Evolutionary conservation across 2,797 vertebrate species (phyloP), one percentile per base, ranked within the genome.

Genomic region (Syngnathus acus): DNA sequence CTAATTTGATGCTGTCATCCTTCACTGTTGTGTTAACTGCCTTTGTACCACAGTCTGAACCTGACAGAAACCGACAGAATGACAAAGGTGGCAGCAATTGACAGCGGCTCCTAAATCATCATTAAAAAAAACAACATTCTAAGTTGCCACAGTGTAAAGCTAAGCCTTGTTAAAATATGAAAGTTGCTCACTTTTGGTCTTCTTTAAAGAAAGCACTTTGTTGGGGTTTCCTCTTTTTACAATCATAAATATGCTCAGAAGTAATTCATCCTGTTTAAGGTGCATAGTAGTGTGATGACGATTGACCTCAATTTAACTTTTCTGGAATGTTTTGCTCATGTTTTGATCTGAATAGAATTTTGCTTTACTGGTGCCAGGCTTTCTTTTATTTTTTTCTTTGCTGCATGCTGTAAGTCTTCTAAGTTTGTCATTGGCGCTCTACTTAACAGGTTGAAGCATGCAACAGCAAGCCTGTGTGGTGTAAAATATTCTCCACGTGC

Each of bases 401-500:
- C 58, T 60, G 38, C 19, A n/a, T 4, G 5, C 5, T 45, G 40
- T 3, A 6, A 62, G n/a, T 10, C 13, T 43, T 62, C 13, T 45
- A 67, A 67, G 45, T 67, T 53, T 60, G 59, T 60, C 64, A 66
- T 69, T 10, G 40, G 17, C 21, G 19, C 10, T 40, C 38, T 40
- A 19, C 21, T 10, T 42, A 14, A 23, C 83, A 71, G 21, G 78
- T 78, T 74, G 42, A 59, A 78, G 75, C 84, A 59, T 61, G 82
- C 72, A 61, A 10, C n/a, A 39, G 43, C 54, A 50, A 1, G 42
- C n/a, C 3, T 16, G 23, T 23, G 21, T 62, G 23, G 21, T 45
- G 4, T 61, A 42, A 61, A 42, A 45, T 62, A 8, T 26, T n/a
- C n/a, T 45, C 60, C 45, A 10, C 43, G 23, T 48, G 9, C 16